Base-by-base conservation (phyloP, 2,113 vertebrate species). In the Ictalurus furcatus region DNA sequence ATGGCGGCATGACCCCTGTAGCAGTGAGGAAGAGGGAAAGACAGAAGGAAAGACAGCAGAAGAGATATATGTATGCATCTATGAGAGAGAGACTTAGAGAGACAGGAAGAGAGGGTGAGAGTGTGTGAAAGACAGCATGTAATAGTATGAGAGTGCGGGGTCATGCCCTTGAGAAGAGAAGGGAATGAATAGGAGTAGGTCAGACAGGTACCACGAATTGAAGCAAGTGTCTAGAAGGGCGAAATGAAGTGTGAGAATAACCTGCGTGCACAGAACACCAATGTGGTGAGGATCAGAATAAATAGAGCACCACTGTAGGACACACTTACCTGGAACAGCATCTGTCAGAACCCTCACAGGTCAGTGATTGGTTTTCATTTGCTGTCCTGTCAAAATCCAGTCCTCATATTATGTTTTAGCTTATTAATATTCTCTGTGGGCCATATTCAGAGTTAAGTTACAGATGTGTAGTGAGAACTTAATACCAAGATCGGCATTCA, bases 151-250 rank as follows among this genome's bases (percentile, higher is more conserved):
- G 83, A 67, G 59, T 69, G 52, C 56, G 84, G 59, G 73, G 88
- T 89, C 84, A 25, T 86, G 88, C 76, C 88, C 88, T 86, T 89
- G 84, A 48, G 83, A 71, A 85, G 30, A 80, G 73, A 34, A n/a
- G 59, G 58, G 88, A 89, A 89, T 89, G 73, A 85, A 85, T 73
- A 85, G 73, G 83, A 85, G 59, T 79, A 56, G 65, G 88, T 69
- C 84, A 80, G 88, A 86, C 84, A 89, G 84, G 76, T 54, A 89
- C 59, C 40, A 78, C 6, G 40, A 78, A 88, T 79, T 69, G 88
- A 85, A 85, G 52, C 44, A 59, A 84, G 37, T 69, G n/a, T 40
- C 67, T 56, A 40, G 80, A 84, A 63, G 83, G 83, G 71, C 11
- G 84, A 89, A 63, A 81, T 56, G 76, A 67, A 88, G 67, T 84